Evolutionary conservation across 2,113 vertebrate species (phyloP), one percentile per base, ranked within the genome.

Genomic region (Melanostigma gelatinosum): DNA sequence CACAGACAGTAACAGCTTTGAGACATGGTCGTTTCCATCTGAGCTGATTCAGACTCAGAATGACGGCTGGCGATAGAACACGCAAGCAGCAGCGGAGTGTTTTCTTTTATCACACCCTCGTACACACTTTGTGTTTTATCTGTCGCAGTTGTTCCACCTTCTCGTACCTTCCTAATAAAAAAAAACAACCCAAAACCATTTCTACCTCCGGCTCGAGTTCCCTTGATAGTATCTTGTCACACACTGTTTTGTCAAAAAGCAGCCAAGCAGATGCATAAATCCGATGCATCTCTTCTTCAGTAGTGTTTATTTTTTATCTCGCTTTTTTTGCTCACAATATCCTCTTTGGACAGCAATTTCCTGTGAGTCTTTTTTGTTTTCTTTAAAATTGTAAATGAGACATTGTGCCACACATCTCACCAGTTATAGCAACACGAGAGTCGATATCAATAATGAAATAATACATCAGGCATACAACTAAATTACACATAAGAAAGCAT

Each of bases 21-120:
- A 95, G 90, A 95, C 93, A 95, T 94, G 93, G 94, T 95, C 91
- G 93, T 94, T 94, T 92, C 88, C 89, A 85, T 91, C 93, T 85
- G 91, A 94, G 92, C 75, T 63, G 27, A 48, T 72, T 81, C 68
- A 74, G 80, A 88, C 93, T 92, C 92, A 93, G 92, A 94, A 71
- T 91, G 93, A 94, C 83, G 70, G 94, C 94, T 95, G 94, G 94
- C 94, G 92, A 93, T 87, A 90, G 92, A 93, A 94, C 87, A 92
- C 79, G 12, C 74, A 85, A 86, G 79, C 91, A 93, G 87, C 91
- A 92, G 86, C 92, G 89, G 84, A 82, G 82, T 80, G 69, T 61
- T 62, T 50, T 68, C 58, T 55, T 65, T 74, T 54, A 78, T 77
- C 34, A 60, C 85, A 82, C 77, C 48, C 69, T 82, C 50, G 3